phyloP scores from a whole-genome alignment of 2,888 invertebrate genomes.

The Rotaria socialis region DNA sequence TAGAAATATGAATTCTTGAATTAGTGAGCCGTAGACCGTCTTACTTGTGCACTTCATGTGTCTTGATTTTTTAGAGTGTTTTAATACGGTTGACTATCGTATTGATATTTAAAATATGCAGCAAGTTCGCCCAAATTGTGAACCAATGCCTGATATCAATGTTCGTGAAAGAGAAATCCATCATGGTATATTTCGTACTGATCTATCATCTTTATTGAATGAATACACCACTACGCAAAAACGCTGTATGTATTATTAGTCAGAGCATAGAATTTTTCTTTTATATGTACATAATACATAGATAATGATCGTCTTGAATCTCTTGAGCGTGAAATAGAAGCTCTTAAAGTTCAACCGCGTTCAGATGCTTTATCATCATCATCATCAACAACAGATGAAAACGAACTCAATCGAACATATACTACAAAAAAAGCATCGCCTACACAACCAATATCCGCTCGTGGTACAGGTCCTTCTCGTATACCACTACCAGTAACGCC shows the following conservation, averaged over 20 bases:
- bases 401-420: slow-evolving; percentile 20
- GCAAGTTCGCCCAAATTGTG: background rate
- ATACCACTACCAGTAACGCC: slow-evolving; percentile 2
- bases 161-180: background rate
- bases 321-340: background rate
- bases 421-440: background rate
- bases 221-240: background rate
- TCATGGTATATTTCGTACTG: background rate
- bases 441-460: background rate
- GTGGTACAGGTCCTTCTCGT: background rate
- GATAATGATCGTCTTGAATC: slow-evolving; percentile 3
- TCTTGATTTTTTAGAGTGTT: too few relatives aligned
- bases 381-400: background rate
- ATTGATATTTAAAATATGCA: background rate
- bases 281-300: background rate
- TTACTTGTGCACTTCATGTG: too few relatives aligned
- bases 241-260: background rate
- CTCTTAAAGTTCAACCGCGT: background rate
- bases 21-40: too few relatives aligned
- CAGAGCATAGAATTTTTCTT: too few relatives aligned
- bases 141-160: background rate
- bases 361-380: background rate
- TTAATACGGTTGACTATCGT: too few relatives aligned
- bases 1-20: too few relatives aligned
- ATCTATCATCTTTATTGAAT: slow-evolving; percentile 10